Base-by-base conservation (phyloP, 2,113 vertebrate genomes). In the Collichthys lucidus region DNA sequence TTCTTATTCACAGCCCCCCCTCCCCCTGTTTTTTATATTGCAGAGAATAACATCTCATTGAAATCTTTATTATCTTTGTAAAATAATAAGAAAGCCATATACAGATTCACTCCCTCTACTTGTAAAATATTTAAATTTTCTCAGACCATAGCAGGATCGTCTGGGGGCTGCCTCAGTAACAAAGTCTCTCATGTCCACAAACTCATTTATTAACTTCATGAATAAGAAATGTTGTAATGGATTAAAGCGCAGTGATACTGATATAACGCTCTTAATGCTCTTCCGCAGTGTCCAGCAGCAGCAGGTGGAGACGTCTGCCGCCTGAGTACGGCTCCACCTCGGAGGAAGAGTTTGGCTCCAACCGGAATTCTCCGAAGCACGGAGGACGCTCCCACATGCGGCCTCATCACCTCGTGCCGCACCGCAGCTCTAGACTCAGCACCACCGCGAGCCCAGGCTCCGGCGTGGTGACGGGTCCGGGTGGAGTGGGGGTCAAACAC, bases 241-340 rank as follows among this genome's bases (percentile, higher is more conserved):
- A 52, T 50, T 65, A 9, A 61, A 55, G 6, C 24, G 3, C 8
- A 14, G 40, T 31, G 2, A 35, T 29, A n/a, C 24, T 49, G 68
- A 74, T 24, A 68, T 15, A 90, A 79, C 5, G 0, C 17, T 24
- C 5, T 0, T 49, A 0, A 60, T 53, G 16, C 12, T 17, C 50
- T 35, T 14, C 8, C 65, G 49, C 86, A 95, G 94, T 93, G 82
- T 91, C 90, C 72, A 93, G 91, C 11, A 98, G 96, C 95, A 96
- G 96, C 95, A 95, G 98, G 94, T 99, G 98, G 98, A 96, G 97
- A 94, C 97, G 98, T 93, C 95, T 99, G 94, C 96, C 97, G 61
- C 98, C 97, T 68, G 98, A 99, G 95, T 99, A 99, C 88, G 98
- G 97, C 94, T 99, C 98, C 94, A 99, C 98, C 91, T 99, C 98